Evolutionary conservation across 2,113 vertebrate genomes (phyloP).

Genomic region (Indicator maculatus): DNA sequence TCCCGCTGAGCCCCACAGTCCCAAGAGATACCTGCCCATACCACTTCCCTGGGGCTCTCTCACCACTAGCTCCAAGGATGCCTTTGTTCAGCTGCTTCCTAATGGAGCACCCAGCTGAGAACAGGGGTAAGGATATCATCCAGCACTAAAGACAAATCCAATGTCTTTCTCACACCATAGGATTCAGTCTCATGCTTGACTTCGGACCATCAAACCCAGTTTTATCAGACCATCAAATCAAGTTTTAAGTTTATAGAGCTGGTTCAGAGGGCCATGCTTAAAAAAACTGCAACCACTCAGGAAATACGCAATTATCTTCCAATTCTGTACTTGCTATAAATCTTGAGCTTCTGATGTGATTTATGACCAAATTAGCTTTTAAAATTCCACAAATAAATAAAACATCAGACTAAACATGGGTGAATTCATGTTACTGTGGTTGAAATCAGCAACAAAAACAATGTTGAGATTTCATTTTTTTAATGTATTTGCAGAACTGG

Average conservation of each 20-base stretch:
- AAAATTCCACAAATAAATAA: neutral
- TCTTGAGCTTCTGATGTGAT: neutral
- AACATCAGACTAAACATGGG: neutral
- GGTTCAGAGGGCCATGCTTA: neutral
- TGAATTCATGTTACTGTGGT: neutral
- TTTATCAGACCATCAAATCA: neutral
- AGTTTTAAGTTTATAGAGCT: neutral
- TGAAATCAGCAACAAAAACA: neutral
- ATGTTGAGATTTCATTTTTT: neutral
- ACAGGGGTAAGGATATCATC: neutral
- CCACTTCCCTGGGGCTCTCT: too few species aligned
- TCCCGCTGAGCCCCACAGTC: neutral
- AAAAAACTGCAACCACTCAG: neutral
- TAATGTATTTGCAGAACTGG: neutral
- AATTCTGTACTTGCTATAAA: neutral
- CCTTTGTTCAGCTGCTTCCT: neutral
- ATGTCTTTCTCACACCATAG: neutral
- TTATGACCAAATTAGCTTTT: neutral
- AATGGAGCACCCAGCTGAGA: rapidly evolving
- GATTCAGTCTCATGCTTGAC: neutral
- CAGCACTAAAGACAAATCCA: neutral
- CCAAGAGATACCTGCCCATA: neutral
- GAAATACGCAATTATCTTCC: neutral
- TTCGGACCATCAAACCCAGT: neutral
- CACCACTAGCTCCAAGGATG: rapidly evolving